A percentile compares a stretch with the other conserved stretches of the same genome.
phyloP scores from a whole-genome alignment of 1,140 invertebrate genomes.

The Oncopodura yosiiana region DNA sequence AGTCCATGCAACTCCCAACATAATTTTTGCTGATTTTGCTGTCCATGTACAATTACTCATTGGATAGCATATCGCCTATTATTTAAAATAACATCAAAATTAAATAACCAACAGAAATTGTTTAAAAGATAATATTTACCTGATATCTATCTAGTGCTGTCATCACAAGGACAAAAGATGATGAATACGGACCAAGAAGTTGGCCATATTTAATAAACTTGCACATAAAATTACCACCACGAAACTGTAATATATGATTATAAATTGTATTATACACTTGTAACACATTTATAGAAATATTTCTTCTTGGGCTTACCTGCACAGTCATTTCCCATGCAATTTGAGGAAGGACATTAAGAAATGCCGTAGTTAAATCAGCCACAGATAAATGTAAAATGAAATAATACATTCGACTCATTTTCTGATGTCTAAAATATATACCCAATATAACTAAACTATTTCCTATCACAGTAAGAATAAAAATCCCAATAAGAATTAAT shows the following conservation, averaged over 20 bases:
- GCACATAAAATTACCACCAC: constrained; percentile 53
- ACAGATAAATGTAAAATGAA: constrained; percentile 62
- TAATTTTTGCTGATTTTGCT: constrained; percentile 46
- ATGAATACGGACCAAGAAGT: constrained; percentile 55
- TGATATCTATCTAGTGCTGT: constrained; percentile 51
- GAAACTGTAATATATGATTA: constrained; percentile 30
- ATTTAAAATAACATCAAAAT: constrained; percentile 30
- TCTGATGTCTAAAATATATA: constrained; percentile 42
- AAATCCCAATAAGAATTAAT: constrained; percentile 41
- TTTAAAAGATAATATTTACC: background rate
- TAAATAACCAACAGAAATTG: background rate
- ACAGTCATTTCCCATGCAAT: constrained; percentile 56
- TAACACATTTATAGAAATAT: too few relatives aligned
- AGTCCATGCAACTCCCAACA: constrained; percentile 54
- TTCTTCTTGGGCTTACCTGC: too few relatives aligned
- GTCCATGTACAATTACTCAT: constrained; percentile 50
- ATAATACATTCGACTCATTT: constrained; percentile 60
- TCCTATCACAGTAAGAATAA: constrained; percentile 43
- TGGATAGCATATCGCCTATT: constrained; percentile 58
- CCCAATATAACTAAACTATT: constrained; percentile 44
- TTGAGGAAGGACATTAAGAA: constrained; percentile 63
- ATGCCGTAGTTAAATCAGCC: constrained; percentile 55
- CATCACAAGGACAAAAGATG: constrained; percentile 55
- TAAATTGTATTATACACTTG: too few relatives aligned
- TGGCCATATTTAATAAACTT: constrained; percentile 59